Evolutionary conservation across 2,113 vertebrate species (phyloP), one percentile per base, ranked within the genome.

Genomic region (Mungos mungo): DNA sequence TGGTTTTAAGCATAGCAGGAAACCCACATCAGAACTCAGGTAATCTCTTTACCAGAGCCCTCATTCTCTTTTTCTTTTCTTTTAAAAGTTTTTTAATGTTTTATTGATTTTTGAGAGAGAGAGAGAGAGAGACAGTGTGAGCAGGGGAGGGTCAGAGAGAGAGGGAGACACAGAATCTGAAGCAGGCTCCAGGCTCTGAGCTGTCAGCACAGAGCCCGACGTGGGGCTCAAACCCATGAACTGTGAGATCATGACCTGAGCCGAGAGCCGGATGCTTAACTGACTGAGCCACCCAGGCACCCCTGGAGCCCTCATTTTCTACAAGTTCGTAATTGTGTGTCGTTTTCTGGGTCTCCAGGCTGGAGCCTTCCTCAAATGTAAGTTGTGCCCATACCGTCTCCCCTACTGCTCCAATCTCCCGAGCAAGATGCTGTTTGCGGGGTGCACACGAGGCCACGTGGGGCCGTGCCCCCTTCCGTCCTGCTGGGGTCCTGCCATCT

Each of bases 11-110:
- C 60, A 93, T 98, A 14, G 97, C 96, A 98, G 98, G 98, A 83
- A 99, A 99, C 72, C 99, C 99, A 97, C 99, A 99, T 99, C 99
- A 99, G 27, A 99, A 99, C n/a, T 99, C 99, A 98, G 97, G 99
- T 97, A 60, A 98, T 98, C 63, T 98, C 99, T 97, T 99, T 99
- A 38, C 95, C 98, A 9, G 98, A 99, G 71, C 99, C 98, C 50
- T 99, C 99, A 69, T 99, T 98, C 98, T 99, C 99, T 98, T 47
- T 10, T 47, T 47, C 45, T 47, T 47, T 47, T 47, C 10, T 47
- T 47, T 41, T 5, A 41, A 41, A 41, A 47, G 7, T 5, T 45
- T 47, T 47, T 47, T 47, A 47, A 47, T 47, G 45, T 47, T 47
- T 47, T 47, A 47, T 47, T 47, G 10, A 47, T 47, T 47, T 47